Conservation (phyloP, 2,797 vertebrate genomes). For the Siniperca scherzeri region DNA sequence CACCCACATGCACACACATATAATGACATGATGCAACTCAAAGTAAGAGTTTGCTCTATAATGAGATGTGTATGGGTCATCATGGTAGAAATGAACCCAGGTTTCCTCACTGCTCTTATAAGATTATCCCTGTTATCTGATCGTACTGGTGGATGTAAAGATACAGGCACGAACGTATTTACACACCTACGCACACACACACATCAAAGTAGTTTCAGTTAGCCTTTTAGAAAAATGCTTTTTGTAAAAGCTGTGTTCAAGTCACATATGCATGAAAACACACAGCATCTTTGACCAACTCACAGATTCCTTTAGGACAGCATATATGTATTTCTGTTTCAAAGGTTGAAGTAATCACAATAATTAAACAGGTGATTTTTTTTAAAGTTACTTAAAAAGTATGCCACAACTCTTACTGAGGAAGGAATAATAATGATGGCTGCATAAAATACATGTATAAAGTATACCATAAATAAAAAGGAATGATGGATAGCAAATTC, state of each 20-base stretch:
- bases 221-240: not conserved
- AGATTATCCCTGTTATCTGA: constrained; percentile 16
- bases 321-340: not conserved
- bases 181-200: not conserved
- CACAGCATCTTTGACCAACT: not conserved
- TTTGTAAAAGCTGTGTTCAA: not conserved
- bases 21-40: constrained; percentile 52
- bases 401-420: not conserved
- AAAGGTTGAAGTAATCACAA: not conserved
- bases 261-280: too few relatives aligned
- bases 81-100: not conserved
- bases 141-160: not conserved
- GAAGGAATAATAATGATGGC: not conserved
- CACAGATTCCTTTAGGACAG: not conserved
- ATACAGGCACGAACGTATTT: not conserved
- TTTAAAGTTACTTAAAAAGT: not conserved
- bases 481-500: too few relatives aligned
- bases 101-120: not conserved
- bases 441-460: not conserved
- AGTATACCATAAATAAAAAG: not conserved
- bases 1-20: constrained; percentile 8
- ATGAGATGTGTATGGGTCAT: constrained; percentile 47
- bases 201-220: not conserved
- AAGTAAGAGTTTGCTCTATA: constrained; percentile 40
- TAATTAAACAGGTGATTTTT: not conserved